Conservation (phyloP, 2,888 invertebrate species). For the Meteorus cinctellus region DNA sequence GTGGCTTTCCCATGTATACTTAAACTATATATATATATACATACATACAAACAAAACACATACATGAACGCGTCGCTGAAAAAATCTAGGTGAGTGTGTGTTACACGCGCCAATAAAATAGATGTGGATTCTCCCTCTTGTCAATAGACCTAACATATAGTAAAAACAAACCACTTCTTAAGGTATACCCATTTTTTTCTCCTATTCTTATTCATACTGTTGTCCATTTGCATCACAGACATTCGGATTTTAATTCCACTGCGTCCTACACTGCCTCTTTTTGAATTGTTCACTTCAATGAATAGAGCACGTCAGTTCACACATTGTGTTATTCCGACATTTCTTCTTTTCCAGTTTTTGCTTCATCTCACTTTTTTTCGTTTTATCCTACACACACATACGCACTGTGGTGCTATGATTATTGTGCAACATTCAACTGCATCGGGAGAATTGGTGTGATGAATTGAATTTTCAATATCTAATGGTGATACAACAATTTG, state of each 20-base stretch:
- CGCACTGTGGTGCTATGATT: too few species aligned
- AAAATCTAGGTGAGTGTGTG: conserved; percentile 9
- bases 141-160: not conserved
- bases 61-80: not conserved
- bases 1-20: not conserved
- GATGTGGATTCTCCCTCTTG: not conserved
- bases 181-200: not conserved
- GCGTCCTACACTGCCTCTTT: too few species aligned
- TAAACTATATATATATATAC: too few species aligned
- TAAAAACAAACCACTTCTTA: not conserved
- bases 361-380: not conserved
- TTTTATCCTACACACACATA: too few species aligned
- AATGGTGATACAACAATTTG: too few species aligned
- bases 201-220: not conserved
- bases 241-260: not conserved
- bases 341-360: not conserved
- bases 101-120: not conserved
- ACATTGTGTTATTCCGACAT: not conserved
- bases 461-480: too few species aligned
- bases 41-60: not conserved
- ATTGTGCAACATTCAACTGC: too few species aligned
- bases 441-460: too few species aligned
- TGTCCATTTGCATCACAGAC: not conserved
- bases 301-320: not conserved
- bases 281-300: conserved; percentile 4